phyloP scores from a whole-genome alignment of 2,113 vertebrate genomes.

The Tylochromis polylepis region DNA sequence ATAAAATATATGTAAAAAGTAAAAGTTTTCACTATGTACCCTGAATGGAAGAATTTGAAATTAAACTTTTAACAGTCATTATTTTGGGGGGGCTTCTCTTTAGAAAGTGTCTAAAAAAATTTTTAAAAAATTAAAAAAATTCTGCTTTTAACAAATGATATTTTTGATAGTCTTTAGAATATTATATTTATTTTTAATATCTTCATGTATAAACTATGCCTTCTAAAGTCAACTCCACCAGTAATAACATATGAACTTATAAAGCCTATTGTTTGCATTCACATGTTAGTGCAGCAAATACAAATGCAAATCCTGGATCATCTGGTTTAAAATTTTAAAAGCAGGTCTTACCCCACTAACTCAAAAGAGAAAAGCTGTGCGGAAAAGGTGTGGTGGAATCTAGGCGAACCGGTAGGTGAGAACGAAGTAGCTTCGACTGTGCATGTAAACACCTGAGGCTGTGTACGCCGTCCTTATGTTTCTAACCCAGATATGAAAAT shows the following conservation, averaged over 20 bases:
- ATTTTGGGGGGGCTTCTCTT: neutral
- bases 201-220: neutral
- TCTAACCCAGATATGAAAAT: neutral
- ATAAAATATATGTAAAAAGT: neutral
- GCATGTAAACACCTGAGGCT: neutral
- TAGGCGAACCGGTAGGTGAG: too few relatives aligned
- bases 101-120: neutral
- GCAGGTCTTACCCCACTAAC: conserved; percentile 1
- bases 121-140: neutral
- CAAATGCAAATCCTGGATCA: neutral
- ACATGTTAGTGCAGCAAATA: neutral
- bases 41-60: neutral
- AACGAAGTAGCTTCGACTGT: neutral
- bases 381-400: fast-evolving
- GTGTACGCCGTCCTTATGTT: neutral
- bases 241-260: neutral
- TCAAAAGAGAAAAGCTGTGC: neutral
- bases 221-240: neutral
- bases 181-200: neutral
- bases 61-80: neutral
- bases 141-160: neutral
- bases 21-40: neutral
- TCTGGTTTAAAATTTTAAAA: neutral
- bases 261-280: neutral
- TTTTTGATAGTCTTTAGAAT: neutral